Evolutionary conservation across 2,888 invertebrate genomes (phyloP).

Genomic region (Dryococelus australis): DNA sequence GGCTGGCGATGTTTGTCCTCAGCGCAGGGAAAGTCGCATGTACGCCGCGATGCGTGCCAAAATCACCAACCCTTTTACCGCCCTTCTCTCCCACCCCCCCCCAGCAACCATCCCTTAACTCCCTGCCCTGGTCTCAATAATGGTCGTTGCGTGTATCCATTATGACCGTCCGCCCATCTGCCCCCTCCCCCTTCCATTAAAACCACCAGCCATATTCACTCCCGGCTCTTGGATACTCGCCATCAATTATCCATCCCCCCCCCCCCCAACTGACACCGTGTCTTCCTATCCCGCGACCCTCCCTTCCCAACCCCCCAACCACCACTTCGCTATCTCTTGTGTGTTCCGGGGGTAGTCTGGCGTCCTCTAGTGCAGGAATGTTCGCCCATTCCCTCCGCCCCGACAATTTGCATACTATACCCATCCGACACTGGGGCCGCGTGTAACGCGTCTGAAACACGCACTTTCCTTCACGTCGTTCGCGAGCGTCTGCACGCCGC

Average conservation of each 20-base stretch:
- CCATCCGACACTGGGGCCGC: neutral
- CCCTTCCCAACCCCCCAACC: neutral
- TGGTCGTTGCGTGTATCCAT: slow-evolving; percentile 16
- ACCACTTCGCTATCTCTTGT: neutral
- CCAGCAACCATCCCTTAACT: neutral
- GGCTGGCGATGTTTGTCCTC: neutral
- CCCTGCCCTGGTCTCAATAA: neutral
- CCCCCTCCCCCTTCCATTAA: neutral
- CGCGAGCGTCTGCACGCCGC: neutral
- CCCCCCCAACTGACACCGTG: neutral
- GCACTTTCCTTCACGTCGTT: neutral
- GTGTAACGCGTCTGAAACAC: neutral
- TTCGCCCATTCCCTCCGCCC: neutral
- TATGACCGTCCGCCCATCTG: neutral
- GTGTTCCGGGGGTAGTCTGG: neutral
- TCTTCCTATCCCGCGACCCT: neutral
- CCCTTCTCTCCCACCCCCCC: neutral
- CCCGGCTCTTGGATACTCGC: slow-evolving; percentile 2
- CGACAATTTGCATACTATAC: neutral
- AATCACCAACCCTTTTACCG: neutral
- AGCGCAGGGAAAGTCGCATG: neutral
- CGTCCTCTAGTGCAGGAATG: neutral
- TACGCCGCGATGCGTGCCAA: neutral
- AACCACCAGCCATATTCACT: slow-evolving; percentile 16
- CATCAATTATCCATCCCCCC: neutral